phyloP scores from a whole-genome alignment of 2,113 vertebrate species.

The Calypte anna region DNA sequence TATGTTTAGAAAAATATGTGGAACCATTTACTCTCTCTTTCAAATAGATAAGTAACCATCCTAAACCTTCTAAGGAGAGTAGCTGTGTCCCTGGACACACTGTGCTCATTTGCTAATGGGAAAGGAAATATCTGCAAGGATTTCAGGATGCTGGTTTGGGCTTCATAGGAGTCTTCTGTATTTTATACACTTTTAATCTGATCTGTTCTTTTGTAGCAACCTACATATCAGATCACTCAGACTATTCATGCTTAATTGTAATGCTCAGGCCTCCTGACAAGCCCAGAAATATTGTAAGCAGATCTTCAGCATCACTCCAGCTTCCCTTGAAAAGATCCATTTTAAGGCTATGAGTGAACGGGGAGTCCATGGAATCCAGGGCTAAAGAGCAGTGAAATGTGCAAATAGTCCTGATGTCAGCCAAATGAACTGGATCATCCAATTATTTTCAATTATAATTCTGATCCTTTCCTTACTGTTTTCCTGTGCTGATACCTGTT shows the following conservation, averaged over 20 bases:
- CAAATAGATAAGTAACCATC: neutral
- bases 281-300: neutral
- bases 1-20: neutral
- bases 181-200: neutral
- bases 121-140: neutral
- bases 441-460: constrained; percentile 89
- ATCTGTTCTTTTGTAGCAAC: neutral
- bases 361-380: neutral
- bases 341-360: constrained; percentile 45
- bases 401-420: constrained; percentile 63
- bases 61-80: neutral
- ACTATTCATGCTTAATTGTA: neutral
- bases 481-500: constrained; percentile 79
- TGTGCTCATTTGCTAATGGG: neutral
- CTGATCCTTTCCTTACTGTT: constrained; percentile 82
- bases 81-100: neutral
- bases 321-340: neutral
- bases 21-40: neutral
- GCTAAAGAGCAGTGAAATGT: neutral
- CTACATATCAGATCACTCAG: neutral
- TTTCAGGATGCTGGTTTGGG: neutral
- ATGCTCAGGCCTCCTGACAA: neutral
- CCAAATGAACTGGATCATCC: constrained; percentile 84
- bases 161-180: neutral
- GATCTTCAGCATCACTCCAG: neutral